A percentile compares a stretch with the other conserved stretches of the same genome.
Conservation (phyloP, 2,113 vertebrate species). For the Brienomyrus brachyistius region DNA sequence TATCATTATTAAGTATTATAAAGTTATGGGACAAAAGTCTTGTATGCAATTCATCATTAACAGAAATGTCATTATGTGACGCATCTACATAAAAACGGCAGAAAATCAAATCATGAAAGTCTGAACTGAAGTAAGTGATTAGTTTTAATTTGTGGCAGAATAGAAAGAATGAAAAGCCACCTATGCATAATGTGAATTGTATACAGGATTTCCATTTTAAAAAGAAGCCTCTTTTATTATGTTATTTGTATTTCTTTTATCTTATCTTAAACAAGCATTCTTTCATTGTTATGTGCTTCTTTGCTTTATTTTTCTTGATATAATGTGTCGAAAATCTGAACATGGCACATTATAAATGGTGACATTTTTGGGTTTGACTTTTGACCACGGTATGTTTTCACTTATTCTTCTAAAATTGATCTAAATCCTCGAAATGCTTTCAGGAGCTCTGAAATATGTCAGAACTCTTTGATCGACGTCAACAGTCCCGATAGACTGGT, state of each 20-base stretch:
- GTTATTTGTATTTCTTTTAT: background rate
- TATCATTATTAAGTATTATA: background rate
- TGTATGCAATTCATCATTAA: background rate
- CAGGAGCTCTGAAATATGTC: background rate
- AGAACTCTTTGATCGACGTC: background rate
- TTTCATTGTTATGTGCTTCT: background rate
- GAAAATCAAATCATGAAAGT: background rate
- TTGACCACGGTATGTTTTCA: background rate
- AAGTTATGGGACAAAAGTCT: background rate
- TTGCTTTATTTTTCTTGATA: background rate
- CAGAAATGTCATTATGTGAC: background rate
- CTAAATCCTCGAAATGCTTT: background rate
- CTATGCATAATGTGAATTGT: background rate
- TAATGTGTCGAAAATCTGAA: background rate
- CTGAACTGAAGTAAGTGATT: background rate
- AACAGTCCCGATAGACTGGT: background rate
- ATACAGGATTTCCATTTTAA: background rate
- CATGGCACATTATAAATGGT: background rate
- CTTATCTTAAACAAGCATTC: background rate
- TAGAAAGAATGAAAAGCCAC: background rate
- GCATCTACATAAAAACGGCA: background rate
- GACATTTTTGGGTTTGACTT: background rate
- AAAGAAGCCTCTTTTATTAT: background rate
- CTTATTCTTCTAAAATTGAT: background rate
- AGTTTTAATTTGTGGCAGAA: background rate